Evolutionary conservation across 2,797 vertebrate species (phyloP), one percentile per base, ranked within the genome.

Genomic region (Selene dorsalis): DNA sequence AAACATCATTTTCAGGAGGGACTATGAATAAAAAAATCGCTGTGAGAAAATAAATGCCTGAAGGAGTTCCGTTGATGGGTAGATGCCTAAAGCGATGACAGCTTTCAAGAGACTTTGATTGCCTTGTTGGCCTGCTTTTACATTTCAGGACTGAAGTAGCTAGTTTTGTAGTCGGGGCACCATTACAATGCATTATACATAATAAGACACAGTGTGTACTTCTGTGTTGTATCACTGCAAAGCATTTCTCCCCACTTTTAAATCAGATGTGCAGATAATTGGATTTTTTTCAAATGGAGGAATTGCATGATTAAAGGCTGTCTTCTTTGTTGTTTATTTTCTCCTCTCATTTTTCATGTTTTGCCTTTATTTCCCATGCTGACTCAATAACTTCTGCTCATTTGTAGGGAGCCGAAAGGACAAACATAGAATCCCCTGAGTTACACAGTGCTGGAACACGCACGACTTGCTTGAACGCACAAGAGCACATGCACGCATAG

Each of bases 31-130:
- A 66, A 57, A 65, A 55, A 53, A 63, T 2, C 2, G 7, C 65
- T 73, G 75, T 12, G 74, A 85, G 83, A 86, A 84, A 88, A 90
- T 83, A 82, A 87, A 83, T 0, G 84, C 90, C 88, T 56, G 81
- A 72, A 55, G 89, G 88, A 67, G 79, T 64, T 60, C 43, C 4
- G 62, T 69, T 87, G 90, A 89, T 87, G 84, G 85, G 86, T 79
- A 45, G 85, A 88, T 52, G 91, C 89, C 83, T 84, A 48, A 70
- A 90, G 86, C 82, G 32, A 38, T 86, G 91, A 90, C 92, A 89
- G 90, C 88, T 89, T 88, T 87, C 82, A 68, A 48, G 69, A 90
- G 84, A 86, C 77, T 69, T 50, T 82, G 84, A 90, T 83, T 89
- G 86, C 83, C 80, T 92, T 79, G 88, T 88, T 88, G 83, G 86